Percentiles rank a stretch among this genome's conserved stretches.
Evolutionary conservation across 2,113 vertebrate species (phyloP).

Genomic region (Colinus virginianus): DNA sequence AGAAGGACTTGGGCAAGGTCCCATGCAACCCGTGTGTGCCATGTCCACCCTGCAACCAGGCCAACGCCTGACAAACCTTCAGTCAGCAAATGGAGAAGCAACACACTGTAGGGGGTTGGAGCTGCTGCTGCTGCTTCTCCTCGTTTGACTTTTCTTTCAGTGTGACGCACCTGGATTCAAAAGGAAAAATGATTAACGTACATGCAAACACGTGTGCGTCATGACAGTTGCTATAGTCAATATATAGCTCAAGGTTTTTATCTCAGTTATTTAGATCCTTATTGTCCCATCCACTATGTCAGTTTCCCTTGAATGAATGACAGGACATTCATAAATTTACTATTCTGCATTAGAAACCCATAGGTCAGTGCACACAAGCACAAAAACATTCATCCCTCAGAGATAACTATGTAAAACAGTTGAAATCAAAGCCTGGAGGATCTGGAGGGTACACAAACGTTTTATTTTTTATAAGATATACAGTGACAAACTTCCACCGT

Average conservation of each 20-base stretch:
- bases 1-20: background rate
- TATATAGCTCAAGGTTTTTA: background rate
- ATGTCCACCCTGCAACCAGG: accelerated
- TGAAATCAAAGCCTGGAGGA: background rate
- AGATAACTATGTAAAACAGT: background rate
- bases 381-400: background rate
- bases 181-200: background rate
- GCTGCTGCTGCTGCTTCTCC: background rate
- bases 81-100: background rate
- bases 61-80: background rate
- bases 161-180: accelerated
- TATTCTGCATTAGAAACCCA: background rate
- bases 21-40: accelerated
- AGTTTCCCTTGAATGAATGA: background rate
- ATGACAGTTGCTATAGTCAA: accelerated
- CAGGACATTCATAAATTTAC: background rate
- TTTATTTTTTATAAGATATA: background rate
- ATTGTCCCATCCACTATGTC: accelerated
- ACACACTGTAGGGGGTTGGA: accelerated
- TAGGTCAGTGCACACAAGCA: background rate
- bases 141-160: background rate
- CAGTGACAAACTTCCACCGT: background rate
- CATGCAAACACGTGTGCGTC: background rate
- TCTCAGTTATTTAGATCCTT: background rate
- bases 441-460: background rate